Percentiles rank a stretch among this genome's conserved stretches.
Evolutionary conservation across 2,888 invertebrate genomes (phyloP).

Genomic region (Netelia fuscicornis): DNA sequence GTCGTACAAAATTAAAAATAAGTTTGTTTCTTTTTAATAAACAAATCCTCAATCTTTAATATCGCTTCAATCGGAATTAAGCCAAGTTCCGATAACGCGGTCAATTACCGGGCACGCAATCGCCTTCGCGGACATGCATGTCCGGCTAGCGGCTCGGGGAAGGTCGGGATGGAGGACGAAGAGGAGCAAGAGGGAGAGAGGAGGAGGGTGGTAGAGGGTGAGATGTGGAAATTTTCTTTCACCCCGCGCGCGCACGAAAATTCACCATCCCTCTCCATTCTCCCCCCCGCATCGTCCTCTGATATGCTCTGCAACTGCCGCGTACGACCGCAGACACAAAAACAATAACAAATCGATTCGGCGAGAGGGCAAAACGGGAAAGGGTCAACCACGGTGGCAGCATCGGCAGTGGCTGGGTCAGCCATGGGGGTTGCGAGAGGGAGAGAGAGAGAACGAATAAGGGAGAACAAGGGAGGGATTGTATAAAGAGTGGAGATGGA

Average conservation of each 20-base stretch:
- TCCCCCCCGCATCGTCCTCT: conserved; percentile 32
- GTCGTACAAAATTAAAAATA: not conserved
- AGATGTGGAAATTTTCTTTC: conserved; percentile 41
- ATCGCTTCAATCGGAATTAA: not conserved
- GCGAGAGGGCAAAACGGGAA: conserved; percentile 77
- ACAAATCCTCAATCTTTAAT: not conserved
- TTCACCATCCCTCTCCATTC: conserved; percentile 7
- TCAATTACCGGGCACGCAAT: not conserved
- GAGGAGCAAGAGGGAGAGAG: not conserved
- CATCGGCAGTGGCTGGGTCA: conserved; percentile 68
- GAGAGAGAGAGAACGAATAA: conserved; percentile 25
- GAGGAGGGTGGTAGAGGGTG: not conserved
- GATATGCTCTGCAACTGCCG: conserved; percentile 71
- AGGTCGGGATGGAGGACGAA: no score
- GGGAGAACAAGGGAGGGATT: conserved; percentile 38
- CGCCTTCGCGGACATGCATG: not conserved
- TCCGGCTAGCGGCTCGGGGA: not conserved
- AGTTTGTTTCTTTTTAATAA: not conserved
- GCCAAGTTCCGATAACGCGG: conserved; percentile 1
- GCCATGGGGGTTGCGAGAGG: conserved; percentile 45
- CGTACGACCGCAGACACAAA: conserved; percentile 83
- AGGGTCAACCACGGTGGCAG: conserved; percentile 77
- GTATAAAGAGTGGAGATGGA: conserved; percentile 67
- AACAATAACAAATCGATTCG: conserved; percentile 85
- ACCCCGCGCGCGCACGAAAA: conserved; percentile 12